Evolutionary conservation across 1,140 invertebrate species (phyloP).

Genomic region (Cydia amplana): DNA sequence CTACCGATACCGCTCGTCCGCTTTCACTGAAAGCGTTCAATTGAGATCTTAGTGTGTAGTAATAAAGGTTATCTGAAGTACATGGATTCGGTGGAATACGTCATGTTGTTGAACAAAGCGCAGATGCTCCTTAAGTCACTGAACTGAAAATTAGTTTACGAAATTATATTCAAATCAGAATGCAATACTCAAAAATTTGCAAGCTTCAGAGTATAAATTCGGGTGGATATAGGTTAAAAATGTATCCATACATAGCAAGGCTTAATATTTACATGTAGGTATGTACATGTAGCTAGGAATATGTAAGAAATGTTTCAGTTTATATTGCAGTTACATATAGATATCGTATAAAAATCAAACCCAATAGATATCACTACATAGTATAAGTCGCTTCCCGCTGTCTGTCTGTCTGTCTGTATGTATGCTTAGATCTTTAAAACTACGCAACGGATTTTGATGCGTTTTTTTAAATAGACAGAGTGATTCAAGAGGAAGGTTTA

Average conservation of each 20-base stretch:
- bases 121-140: conserved; percentile 24
- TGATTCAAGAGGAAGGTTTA: too few species aligned
- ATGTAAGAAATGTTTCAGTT: not conserved
- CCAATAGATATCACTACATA: too few species aligned
- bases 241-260: not conserved
- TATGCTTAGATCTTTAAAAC: too few species aligned
- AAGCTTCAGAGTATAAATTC: conserved; percentile 10
- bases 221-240: not conserved
- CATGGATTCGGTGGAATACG: not conserved
- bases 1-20: not conserved
- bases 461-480: too few species aligned
- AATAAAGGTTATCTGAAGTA: not conserved
- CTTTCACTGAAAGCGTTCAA: not conserved
- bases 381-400: too few species aligned
- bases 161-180: conserved; percentile 9
- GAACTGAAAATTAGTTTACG: conserved; percentile 28
- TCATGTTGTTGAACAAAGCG: not conserved
- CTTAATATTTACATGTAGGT: not conserved
- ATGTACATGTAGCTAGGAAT: too few species aligned
- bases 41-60: not conserved
- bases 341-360: too few species aligned
- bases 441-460: too few species aligned
- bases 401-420: too few species aligned
- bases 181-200: conserved; percentile 23
- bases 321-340: not conserved